A percentile compares a stretch with the other conserved stretches of the same genome.
Evolutionary conservation across 2,888 invertebrate genomes (phyloP).

Genomic region (Cantharis rufa): DNA sequence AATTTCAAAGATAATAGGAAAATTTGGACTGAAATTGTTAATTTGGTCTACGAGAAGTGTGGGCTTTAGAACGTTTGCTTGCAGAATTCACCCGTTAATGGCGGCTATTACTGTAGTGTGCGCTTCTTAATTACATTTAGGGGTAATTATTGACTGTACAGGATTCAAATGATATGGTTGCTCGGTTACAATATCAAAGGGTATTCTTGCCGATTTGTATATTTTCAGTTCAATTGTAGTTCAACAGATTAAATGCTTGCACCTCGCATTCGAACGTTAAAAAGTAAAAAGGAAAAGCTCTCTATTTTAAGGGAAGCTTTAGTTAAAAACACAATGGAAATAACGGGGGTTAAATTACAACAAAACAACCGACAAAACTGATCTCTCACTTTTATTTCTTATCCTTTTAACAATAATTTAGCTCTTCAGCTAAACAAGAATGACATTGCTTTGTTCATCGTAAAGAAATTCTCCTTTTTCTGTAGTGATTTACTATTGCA

Average conservation of each 20-base stretch:
- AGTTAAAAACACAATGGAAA: neutral
- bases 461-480: constrained; percentile 17
- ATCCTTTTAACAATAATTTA: neutral
- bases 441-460: constrained; percentile 24
- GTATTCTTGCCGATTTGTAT: neutral
- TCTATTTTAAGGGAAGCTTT: neutral
- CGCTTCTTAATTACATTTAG: neutral
- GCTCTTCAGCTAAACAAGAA: constrained; percentile 11
- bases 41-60: neutral
- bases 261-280: neutral
- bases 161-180: neutral
- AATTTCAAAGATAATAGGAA: neutral
- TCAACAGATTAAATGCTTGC: neutral
- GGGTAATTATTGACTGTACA: neutral
- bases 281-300: neutral
- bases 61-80: neutral
- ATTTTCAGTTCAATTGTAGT: neutral
- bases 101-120: neutral
- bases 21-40: neutral
- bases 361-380: neutral
- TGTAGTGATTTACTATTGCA: constrained; percentile 16
- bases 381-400: neutral
- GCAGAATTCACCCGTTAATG: neutral
- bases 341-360: neutral
- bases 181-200: neutral